Conservation (phyloP, 2,113 vertebrate species). For the Oxyruncus cristatus region DNA sequence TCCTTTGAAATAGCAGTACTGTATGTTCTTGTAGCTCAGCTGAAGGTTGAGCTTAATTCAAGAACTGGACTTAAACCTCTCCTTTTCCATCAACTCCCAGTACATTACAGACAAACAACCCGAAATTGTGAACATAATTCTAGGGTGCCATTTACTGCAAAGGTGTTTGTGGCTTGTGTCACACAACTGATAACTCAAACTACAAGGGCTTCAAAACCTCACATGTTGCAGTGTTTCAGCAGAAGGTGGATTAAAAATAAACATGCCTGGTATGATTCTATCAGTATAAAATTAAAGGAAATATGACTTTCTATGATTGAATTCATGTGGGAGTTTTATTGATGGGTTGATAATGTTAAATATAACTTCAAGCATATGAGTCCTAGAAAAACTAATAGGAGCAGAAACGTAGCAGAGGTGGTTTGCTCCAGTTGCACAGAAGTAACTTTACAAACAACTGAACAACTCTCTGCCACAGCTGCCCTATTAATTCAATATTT, state of each 20-base stretch:
- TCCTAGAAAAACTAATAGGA: not conserved
- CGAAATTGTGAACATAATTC: accelerated
- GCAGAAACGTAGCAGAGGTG: not conserved
- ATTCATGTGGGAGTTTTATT: not conserved
- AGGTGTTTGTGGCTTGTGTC: not conserved
- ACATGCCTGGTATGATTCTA: not conserved
- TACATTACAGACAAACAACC: accelerated
- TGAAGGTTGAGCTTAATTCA: not conserved
- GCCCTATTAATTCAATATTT: accelerated
- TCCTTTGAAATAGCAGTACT: not conserved
- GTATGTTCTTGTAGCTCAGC: not conserved
- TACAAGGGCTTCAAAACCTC: not conserved
- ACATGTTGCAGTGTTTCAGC: not conserved
- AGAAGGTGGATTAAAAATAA: not conserved
- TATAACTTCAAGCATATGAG: not conserved
- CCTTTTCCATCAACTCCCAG: not conserved
- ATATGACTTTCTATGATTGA: accelerated
- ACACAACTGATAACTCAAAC: not conserved
- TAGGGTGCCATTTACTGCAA: not conserved
- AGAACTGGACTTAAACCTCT: not conserved
- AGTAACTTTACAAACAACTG: not conserved
- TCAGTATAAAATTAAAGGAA: not conserved
- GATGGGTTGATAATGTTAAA: not conserved
- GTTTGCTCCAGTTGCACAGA: not conserved
- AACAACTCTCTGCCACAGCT: not conserved